Conservation (phyloP, 2,113 vertebrate genomes). For the Cromileptes altivelis region DNA sequence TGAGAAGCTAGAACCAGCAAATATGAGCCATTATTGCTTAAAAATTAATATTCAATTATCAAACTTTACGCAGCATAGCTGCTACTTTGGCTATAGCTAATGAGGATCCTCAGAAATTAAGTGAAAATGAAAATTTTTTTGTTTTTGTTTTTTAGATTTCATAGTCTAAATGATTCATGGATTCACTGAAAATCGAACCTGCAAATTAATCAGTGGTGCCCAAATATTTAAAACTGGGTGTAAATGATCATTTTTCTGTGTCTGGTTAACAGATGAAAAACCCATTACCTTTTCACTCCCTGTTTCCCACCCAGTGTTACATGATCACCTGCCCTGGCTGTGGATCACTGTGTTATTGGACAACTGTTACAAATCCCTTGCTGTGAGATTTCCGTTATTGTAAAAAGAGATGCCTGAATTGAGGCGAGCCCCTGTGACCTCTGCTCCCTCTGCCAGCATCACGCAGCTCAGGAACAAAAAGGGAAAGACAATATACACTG, state of each 20-base stretch:
- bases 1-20: not conserved
- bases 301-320: conserved; percentile 14
- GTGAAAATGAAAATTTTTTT: no score
- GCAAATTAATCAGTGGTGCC: not conserved
- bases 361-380: conserved; percentile 37
- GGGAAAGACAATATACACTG: conserved; percentile 49
- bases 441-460: conserved; percentile 59
- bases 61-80: not conserved
- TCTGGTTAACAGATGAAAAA: not conserved
- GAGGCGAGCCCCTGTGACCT: conserved; percentile 59
- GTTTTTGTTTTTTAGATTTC: no score
- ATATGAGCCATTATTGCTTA: not conserved
- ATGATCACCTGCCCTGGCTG: not conserved
- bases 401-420: conserved; percentile 45
- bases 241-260: not conserved
- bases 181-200: not conserved
- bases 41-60: not conserved
- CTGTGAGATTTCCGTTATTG: conserved; percentile 63
- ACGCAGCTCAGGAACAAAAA: conserved; percentile 38
- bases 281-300: conserved; percentile 9
- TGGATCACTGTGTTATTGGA: conserved; percentile 37
- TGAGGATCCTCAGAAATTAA: no score
- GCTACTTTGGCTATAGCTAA: no score
- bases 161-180: not conserved
- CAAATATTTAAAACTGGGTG: not conserved